Conservation (phyloP, 1,140 invertebrate species). For the Phymorhynchus buccinoides region DNA sequence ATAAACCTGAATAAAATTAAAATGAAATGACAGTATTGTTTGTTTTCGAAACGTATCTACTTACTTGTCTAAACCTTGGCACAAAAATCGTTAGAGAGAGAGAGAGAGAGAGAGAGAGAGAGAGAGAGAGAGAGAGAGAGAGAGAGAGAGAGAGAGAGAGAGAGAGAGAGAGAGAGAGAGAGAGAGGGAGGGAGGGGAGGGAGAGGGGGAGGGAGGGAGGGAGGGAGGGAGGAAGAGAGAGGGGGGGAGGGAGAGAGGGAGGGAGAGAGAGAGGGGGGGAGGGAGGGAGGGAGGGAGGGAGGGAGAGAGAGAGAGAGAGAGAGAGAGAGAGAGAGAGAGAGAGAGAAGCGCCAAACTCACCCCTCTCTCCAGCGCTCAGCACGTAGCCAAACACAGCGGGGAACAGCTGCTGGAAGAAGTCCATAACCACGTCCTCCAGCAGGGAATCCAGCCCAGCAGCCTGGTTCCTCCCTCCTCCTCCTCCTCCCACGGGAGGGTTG, state of each 20-base stretch:
- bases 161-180: not conserved
- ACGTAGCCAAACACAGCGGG: conserved; percentile 85
- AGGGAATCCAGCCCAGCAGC: conserved; percentile 73
- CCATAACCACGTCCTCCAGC: conserved; percentile 79
- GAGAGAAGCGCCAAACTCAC: not conserved
- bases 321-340: not conserved
- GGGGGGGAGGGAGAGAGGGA: no score
- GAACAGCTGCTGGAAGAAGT: conserved; percentile 88
- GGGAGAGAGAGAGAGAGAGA: not conserved
- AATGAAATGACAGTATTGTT: no score
- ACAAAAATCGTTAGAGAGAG: not conserved
- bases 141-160: not conserved
- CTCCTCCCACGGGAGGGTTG: not conserved
- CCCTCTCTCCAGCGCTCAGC: conserved; percentile 9
- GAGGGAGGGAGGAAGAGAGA: not conserved
- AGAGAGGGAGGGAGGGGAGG: not conserved
- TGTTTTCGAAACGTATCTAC: not conserved
- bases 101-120: not conserved
- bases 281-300: no score
- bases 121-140: not conserved
- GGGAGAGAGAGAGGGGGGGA: not conserved
- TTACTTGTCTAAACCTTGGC: not conserved
- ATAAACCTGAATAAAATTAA: no score
- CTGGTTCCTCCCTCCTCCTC: conserved; percentile 77
- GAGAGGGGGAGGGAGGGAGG: not conserved